Percentiles rank a stretch among this genome's conserved stretches.
Evolutionary conservation across 2,888 invertebrate species (phyloP).

Genomic region (Nysson spinosus): DNA sequence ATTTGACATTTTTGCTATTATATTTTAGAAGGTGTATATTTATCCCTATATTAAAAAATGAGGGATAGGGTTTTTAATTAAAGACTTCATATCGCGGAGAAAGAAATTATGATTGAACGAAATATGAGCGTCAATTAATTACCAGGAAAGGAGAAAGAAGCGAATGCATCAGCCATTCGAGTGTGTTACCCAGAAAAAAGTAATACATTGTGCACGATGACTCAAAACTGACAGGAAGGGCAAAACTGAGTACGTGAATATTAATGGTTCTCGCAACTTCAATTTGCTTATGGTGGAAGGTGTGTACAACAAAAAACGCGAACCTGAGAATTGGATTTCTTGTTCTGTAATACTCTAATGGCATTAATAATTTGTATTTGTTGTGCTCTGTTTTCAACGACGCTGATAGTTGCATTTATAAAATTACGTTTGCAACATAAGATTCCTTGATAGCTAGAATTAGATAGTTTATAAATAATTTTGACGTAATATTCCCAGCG

Average conservation of each 20-base stretch:
- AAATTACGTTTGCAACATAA: too few relatives aligned
- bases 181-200: conserved; percentile 31
- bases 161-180: conserved; percentile 40
- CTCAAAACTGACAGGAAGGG: conserved; percentile 53
- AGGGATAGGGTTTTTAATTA: conserved; percentile 47
- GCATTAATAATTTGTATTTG: conserved; percentile 24
- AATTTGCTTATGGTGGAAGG: conserved; percentile 31
- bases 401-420: neutral
- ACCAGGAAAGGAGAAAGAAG: conserved; percentile 17
- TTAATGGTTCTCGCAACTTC: conserved; percentile 56
- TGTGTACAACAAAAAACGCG: conserved; percentile 48
- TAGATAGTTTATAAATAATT: too few relatives aligned
- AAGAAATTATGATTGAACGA: conserved; percentile 33
- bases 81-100: conserved; percentile 30
- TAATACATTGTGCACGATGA: conserved; percentile 52
- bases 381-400: neutral
- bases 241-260: conserved; percentile 53
- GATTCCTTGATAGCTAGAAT: too few relatives aligned
- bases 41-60: too few relatives aligned
- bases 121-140: conserved; percentile 55
- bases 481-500: too few relatives aligned
- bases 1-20: too few relatives aligned
- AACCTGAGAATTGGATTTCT: conserved; percentile 22
- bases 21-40: too few relatives aligned
- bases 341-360: conserved; percentile 6